Percentiles rank a stretch among this genome's conserved stretches.
phyloP scores from a whole-genome alignment of 2,113 vertebrate species.

The Camelus bactrianus region DNA sequence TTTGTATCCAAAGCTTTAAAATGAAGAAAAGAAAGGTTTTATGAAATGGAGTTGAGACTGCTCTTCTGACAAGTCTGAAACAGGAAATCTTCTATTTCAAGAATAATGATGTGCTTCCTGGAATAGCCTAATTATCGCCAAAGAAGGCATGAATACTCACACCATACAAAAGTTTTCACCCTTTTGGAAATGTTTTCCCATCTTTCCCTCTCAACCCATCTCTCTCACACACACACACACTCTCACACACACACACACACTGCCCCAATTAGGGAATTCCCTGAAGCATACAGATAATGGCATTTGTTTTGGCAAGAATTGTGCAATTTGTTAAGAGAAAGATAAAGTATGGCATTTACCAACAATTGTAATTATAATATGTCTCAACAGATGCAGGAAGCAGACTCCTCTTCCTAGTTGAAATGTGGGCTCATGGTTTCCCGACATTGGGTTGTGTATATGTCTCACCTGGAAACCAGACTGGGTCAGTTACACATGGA shows the following conservation, averaged over 20 bases:
- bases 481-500: background rate
- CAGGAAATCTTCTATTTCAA: constrained; percentile 21
- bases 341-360: background rate
- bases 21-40: background rate
- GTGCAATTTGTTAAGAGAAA: constrained; percentile 39
- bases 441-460: background rate
- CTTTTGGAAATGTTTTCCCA: background rate
- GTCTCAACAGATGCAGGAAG: constrained; percentile 27
- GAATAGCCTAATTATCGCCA: background rate
- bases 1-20: constrained; percentile 25
- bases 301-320: constrained; percentile 66
- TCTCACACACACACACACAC: background rate
- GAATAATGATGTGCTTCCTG: background rate
- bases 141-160: background rate
- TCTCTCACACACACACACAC: background rate
- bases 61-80: background rate
- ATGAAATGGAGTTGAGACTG: background rate
- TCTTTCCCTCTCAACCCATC: background rate
- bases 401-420: constrained; percentile 25
- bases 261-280: background rate
- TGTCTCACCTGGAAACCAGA: background rate
- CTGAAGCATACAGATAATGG: constrained; percentile 2
- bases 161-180: background rate
- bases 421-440: background rate
- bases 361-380: background rate